Percentiles rank a stretch among this genome's conserved stretches.
Conservation (phyloP, 2,113 vertebrate genomes). For the Sclerurus mexicanus region DNA sequence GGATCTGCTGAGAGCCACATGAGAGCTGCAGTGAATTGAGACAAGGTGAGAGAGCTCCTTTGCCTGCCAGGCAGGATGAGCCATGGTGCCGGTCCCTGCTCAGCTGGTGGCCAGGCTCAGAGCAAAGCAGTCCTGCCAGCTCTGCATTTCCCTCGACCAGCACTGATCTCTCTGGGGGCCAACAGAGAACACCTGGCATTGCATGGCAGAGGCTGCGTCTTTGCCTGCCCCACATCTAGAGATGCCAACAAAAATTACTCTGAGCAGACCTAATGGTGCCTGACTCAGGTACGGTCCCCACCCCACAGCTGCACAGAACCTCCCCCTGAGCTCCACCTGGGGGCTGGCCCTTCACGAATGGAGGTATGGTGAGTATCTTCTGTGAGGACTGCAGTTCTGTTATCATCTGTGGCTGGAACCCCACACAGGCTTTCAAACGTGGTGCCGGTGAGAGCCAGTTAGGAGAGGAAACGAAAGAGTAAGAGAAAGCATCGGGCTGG, state of each 20-base stretch:
- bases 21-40: neutral
- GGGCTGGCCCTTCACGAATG: fast-evolving
- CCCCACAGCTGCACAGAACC: neutral
- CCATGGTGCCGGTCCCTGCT: neutral
- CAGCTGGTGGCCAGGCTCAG: neutral
- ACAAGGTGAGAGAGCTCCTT: neutral
- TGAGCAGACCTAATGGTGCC: neutral
- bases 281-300: neutral
- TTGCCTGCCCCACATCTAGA: neutral
- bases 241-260: neutral
- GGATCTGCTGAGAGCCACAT: neutral
- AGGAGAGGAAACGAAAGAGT: neutral
- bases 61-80: neutral
- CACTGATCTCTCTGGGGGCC: neutral
- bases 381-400: neutral
- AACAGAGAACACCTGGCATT: fast-evolving
- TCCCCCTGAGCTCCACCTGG: neutral
- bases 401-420: neutral
- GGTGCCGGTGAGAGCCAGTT: neutral
- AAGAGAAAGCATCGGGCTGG: neutral
- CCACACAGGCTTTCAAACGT: neutral
- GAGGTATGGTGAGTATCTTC: neutral
- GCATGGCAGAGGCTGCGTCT: neutral
- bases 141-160: neutral
- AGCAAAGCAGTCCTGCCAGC: neutral